Base-by-base conservation (phyloP, 2,113 vertebrate species). In the Sylvietta virens region DNA sequence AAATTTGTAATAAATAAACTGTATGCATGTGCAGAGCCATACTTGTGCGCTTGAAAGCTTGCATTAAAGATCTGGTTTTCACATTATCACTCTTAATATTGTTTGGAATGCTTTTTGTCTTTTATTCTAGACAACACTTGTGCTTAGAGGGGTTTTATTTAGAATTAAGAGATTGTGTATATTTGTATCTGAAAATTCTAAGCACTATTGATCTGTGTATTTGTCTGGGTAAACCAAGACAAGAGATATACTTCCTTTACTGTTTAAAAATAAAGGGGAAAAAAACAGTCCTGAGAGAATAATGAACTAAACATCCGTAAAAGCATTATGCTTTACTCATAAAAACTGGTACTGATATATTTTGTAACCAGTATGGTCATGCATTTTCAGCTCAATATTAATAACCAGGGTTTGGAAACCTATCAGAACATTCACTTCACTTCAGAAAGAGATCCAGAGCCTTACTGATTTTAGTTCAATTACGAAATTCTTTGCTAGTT, bases 141-240 rank as follows among this genome's bases (percentile, higher is more conserved):
- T 58, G 16, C 62, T 94, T 95, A 91, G 61, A 94, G 81, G 17
- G 23, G 23, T 86, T 97, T 96, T 96, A 89, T 95, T 97, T 96
- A 94, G 86, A 96, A 90, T 86, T 94, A 91, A 62, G 83, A 82
- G 61, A 44, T 97, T 96, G 83, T 95, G 92, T 94, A 89, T 95
- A 96, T 86, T 93, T 93, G 56, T 95, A 70, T 93, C 84, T 81
- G 81, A 76, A 95, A 94, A 96, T 92, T 95, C 65, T 94, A 94
- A 95, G 80, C n/a, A 30, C 47, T 97, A 97, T 96, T 91, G 95
- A 96, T 97, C 96, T 88, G n/a, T 86, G 33, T 93, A 65, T 95
- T 96, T 95, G 44, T 71, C 58, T 65, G 61, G 53, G 89, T 96
- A 97, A 97, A 89, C 70, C 64, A 90, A 96, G 95, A 85, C 15